Evolutionary conservation across 1,140 invertebrate genomes (phyloP).

Genomic region (Macrobrachium nipponense): DNA sequence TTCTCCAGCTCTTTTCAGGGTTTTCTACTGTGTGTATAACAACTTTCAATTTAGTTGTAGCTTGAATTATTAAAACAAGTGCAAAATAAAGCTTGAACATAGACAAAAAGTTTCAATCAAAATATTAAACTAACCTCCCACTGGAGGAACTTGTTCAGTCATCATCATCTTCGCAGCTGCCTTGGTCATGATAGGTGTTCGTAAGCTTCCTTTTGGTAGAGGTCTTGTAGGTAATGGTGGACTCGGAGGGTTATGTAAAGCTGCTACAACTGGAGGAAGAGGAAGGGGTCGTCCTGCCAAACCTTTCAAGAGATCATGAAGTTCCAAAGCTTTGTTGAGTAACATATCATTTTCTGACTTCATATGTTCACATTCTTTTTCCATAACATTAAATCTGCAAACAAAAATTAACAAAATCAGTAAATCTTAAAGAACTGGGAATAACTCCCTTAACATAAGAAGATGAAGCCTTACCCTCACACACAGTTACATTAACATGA

Average conservation of each 20-base stretch:
- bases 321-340: constrained; percentile 57
- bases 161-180: constrained; percentile 64
- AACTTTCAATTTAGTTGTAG: no score
- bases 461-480: no score
- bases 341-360: constrained; percentile 56
- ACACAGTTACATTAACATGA: neutral
- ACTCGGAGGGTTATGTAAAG: constrained; percentile 59
- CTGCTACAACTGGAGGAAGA: constrained; percentile 60
- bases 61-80: neutral
- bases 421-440: no score
- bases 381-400: constrained; percentile 47
- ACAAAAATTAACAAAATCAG: neutral
- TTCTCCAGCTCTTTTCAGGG: no score
- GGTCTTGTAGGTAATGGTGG: constrained; percentile 51
- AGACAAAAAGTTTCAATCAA: neutral
- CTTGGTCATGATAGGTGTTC: constrained; percentile 60
- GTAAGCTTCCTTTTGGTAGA: constrained; percentile 43
- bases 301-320: constrained; percentile 62
- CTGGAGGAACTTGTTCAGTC: constrained; percentile 33
- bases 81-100: neutral
- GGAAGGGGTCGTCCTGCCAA: constrained; percentile 60
- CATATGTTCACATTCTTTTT: constrained; percentile 46
- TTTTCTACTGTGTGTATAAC: no score
- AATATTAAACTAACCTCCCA: constrained; percentile 30
- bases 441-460: no score